Conservation (phyloP, 1,140 invertebrate species). For the Trichoplusia ni region DNA sequence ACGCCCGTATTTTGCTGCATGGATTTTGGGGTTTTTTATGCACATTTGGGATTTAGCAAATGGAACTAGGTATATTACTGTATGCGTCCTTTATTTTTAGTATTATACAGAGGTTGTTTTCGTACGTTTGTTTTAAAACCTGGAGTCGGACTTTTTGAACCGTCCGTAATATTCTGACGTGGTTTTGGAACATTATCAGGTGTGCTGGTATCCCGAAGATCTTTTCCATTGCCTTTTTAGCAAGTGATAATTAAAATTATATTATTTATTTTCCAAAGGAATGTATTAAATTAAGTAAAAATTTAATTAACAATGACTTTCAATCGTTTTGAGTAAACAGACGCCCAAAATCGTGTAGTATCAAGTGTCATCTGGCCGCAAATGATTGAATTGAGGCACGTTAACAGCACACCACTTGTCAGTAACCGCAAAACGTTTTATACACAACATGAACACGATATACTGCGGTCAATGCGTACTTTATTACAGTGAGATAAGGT, state of each 20-base stretch:
- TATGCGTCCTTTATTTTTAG: no score
- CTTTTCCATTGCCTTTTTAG: no score
- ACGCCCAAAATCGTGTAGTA: background rate
- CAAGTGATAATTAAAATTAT: no score
- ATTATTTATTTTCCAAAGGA: no score
- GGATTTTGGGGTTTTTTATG: background rate
- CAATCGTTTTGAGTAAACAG: background rate
- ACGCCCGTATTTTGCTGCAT: slow-evolving; percentile 13
- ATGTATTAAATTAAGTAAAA: background rate
- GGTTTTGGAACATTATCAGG: no score
- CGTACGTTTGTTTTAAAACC: no score
- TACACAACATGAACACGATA: background rate
- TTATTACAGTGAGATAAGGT: background rate
- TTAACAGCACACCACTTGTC: slow-evolving; percentile 5
- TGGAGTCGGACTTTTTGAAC: no score
- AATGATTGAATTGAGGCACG: slow-evolving; percentile 1
- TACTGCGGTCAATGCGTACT: background rate
- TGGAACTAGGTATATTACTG: background rate
- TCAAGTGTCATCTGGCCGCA: slow-evolving; percentile 1
- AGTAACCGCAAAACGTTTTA: slow-evolving; percentile 1
- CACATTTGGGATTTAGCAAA: background rate
- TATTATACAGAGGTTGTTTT: no score
- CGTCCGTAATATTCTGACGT: no score
- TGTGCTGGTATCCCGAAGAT: no score
- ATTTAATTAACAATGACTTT: background rate